phyloP scores from a whole-genome alignment of 1,140 invertebrate genomes.

The Hetaerina americana region DNA sequence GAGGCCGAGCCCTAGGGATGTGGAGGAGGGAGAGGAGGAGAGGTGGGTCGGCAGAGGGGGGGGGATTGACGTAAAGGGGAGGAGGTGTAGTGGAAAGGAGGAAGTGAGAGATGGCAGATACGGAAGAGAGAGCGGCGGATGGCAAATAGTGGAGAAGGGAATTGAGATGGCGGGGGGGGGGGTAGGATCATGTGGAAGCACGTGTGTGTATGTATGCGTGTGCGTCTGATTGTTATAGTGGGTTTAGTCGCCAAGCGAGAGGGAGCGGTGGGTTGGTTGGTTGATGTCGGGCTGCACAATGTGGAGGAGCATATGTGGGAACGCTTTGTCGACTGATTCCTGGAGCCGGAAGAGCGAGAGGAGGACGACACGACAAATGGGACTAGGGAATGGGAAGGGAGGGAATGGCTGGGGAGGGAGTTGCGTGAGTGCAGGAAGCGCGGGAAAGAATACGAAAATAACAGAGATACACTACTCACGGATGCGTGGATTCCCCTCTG shows the following conservation, averaged over 20 bases:
- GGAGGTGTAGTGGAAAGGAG: background rate
- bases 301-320: background rate
- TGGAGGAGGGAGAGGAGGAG: background rate
- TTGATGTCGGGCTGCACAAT: too few relatives aligned
- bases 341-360: too few relatives aligned
- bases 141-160: too few relatives aligned
- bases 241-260: background rate
- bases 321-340: too few relatives aligned
- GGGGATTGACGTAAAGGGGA: background rate
- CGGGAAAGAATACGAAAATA: background rate
- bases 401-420: too few relatives aligned
- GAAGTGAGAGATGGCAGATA: background rate
- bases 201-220: background rate
- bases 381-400: too few relatives aligned
- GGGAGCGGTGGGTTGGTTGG: background rate
- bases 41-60: background rate
- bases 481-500: background rate
- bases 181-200: too few relatives aligned
- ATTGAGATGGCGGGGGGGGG: too few relatives aligned
- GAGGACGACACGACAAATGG: too few relatives aligned
- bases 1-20: background rate
- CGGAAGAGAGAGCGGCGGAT: too few relatives aligned
- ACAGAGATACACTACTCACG: background rate
- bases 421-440: too few relatives aligned
- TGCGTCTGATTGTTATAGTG: background rate